A percentile compares a stretch with the other conserved stretches of the same genome.
These are phyloP conservation scores for Triplophysa siluroides DNA, from an alignment of 2,113 vertebrate species.

Conservation along the genomic window DNA sequence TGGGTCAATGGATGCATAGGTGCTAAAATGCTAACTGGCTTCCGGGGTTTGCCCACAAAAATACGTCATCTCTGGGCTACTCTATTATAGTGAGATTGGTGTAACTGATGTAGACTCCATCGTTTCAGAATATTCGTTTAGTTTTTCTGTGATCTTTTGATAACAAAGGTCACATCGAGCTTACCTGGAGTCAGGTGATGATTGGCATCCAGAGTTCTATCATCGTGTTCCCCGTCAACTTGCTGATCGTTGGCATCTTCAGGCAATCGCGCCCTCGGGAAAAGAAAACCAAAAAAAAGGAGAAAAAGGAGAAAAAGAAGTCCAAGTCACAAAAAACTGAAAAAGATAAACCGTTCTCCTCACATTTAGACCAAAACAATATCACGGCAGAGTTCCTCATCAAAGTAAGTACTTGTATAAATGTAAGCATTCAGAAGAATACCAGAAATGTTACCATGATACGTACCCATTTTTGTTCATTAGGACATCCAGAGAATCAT, in stretches of 20 bases:
- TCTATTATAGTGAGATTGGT: too few relatives aligned
- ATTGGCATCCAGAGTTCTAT: conserved; percentile 93
- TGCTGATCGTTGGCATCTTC: conserved; percentile 95
- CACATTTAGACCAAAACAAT: conserved; percentile 64
- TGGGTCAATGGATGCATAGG: too few relatives aligned
- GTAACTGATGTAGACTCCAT: too few relatives aligned
- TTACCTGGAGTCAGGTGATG: conserved; percentile 96
- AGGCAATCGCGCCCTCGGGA: conserved; percentile 75
- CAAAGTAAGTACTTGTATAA: conserved; percentile 70
- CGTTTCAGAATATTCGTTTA: too few relatives aligned
- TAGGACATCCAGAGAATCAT: conserved; percentile 87
- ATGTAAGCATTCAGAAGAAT: too few relatives aligned
- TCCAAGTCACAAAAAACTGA: conserved; percentile 56
- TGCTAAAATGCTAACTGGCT: too few relatives aligned
- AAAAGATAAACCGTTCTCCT: conserved; percentile 66
- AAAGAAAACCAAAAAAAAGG: conserved; percentile 50
- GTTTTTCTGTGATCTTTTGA: neutral
- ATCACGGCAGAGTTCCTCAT: conserved; percentile 83
- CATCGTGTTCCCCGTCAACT: conserved; percentile 95
- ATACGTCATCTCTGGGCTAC: too few relatives aligned
- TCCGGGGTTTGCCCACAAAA: too few relatives aligned
- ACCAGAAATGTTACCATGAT: too few relatives aligned
- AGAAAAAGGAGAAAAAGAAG: conserved; percentile 48
- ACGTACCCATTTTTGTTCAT: neutral
- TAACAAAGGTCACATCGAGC: conserved; percentile 85